Evolutionary conservation across 2,797 vertebrate genomes (phyloP).

Genomic region (Rhadinocentrus ornatus): DNA sequence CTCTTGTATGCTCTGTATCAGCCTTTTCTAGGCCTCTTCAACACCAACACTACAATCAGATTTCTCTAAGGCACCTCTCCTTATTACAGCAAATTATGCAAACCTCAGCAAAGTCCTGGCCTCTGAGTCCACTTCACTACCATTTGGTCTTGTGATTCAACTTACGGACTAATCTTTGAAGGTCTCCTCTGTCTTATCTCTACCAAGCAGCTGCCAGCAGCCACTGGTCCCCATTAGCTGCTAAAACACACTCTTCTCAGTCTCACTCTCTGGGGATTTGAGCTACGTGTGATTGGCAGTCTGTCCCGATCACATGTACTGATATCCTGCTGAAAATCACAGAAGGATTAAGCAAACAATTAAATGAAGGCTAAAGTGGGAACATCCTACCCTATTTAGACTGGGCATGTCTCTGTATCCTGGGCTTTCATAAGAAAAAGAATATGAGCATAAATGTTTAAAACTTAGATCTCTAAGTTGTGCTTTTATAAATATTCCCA

Average conservation of each 20-base stretch:
- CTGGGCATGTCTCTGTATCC: not conserved
- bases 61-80: too few species aligned
- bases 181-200: constrained; percentile 39
- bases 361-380: constrained; percentile 36
- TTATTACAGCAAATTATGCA: constrained; percentile 25
- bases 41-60: too few species aligned
- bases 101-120: not conserved
- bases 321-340: constrained; percentile 47
- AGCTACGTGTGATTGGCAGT: constrained; percentile 54
- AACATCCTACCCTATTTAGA: constrained; percentile 25
- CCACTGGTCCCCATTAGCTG: constrained; percentile 36
- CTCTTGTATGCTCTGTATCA: not conserved
- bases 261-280: constrained; percentile 34
- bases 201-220: constrained; percentile 28
- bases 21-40: too few species aligned
- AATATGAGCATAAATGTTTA: not conserved
- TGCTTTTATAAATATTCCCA: not conserved
- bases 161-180: constrained; percentile 25
- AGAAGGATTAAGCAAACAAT: constrained; percentile 53
- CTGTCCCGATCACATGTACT: constrained; percentile 43
- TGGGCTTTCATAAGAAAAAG: not conserved
- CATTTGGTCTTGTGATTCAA: not conserved
- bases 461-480: not conserved
- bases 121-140: constrained; percentile 15
- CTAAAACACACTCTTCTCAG: constrained; percentile 37